Evolutionary conservation across 1,140 invertebrate species (phyloP).

Genomic region (Neuroterus valhalla): DNA sequence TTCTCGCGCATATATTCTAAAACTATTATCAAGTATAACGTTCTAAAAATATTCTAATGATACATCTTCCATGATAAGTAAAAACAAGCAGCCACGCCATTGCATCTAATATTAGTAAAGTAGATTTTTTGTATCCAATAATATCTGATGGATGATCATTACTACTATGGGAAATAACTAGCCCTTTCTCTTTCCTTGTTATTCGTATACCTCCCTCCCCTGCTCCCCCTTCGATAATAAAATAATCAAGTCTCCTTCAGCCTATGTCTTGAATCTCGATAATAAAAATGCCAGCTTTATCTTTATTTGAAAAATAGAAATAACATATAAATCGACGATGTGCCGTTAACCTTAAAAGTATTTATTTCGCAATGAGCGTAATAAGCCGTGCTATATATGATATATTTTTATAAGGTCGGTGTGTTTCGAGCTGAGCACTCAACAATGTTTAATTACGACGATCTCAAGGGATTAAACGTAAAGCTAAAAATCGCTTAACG

Average conservation of each 20-base stretch:
- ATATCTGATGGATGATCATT: too few species aligned
- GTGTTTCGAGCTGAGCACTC: background rate
- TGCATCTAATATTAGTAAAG: too few species aligned
- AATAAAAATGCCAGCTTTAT: background rate
- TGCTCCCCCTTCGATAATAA: slow-evolving; percentile 1
- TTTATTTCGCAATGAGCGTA: slow-evolving; percentile 8
- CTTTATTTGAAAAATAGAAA: slow-evolving; percentile 12
- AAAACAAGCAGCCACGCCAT: too few species aligned
- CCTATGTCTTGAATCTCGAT: background rate
- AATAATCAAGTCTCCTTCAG: background rate
- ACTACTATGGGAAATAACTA: too few species aligned
- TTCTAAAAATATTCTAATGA: too few species aligned
- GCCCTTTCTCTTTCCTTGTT: background rate
- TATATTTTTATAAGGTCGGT: slow-evolving; percentile 21
- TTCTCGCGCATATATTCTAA: too few species aligned
- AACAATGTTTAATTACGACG: slow-evolving; percentile 24
- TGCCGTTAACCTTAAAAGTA: slow-evolving; percentile 14
- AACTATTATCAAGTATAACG: too few species aligned
- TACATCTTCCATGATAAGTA: too few species aligned
- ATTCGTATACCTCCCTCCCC: background rate
- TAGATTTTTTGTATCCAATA: too few species aligned
- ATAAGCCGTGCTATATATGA: background rate
- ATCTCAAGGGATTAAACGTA: background rate
- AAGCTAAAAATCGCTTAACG: background rate
- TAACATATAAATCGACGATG: background rate